Evolutionary conservation across 2,797 vertebrate genomes (phyloP).

Genomic region (Arnoldichthys spilopterus): DNA sequence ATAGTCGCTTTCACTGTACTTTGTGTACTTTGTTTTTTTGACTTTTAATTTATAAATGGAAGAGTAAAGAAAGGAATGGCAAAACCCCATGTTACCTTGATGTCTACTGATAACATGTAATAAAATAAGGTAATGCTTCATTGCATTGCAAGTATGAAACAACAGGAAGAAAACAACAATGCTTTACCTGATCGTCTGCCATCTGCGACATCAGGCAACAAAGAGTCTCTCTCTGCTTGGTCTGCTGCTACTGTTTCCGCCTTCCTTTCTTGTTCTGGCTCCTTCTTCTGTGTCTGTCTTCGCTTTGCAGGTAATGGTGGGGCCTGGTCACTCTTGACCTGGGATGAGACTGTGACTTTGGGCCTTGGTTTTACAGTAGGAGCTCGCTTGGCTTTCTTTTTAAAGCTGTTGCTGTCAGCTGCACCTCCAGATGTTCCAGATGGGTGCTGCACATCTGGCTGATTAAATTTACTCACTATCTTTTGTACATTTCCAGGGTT

Average conservation of each 20-base stretch:
- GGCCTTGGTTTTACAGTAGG: slow-evolving; percentile 73
- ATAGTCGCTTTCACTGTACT: neutral
- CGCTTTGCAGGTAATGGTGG: slow-evolving; percentile 76
- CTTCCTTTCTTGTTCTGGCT: no score
- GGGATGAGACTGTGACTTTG: slow-evolving; percentile 8
- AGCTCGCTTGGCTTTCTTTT: slow-evolving; percentile 49
- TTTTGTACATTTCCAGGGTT: slow-evolving; percentile 70
- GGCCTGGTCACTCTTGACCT: slow-evolving; percentile 38
- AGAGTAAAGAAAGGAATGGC: neutral
- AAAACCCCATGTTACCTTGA: neutral
- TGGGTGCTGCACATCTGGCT: slow-evolving; percentile 30
- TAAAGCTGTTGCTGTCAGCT: slow-evolving; percentile 11
- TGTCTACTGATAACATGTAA: neutral
- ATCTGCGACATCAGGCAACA: slow-evolving; percentile 36
- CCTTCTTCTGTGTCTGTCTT: slow-evolving; percentile 46
- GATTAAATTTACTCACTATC: slow-evolving; percentile 74
- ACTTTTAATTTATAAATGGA: neutral
- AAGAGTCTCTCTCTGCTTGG: slow-evolving; percentile 35
- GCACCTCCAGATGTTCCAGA: neutral
- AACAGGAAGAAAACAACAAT: neutral
- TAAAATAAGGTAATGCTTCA: neutral
- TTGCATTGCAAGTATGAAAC: neutral
- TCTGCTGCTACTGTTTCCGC: neutral
- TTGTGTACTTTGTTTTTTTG: neutral
- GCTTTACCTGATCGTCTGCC: slow-evolving; percentile 73